A percentile compares a stretch with the other conserved stretches of the same genome.
Evolutionary conservation across 2,888 invertebrate species (phyloP).

Genomic region (Himalopsyche kuldschensis): DNA sequence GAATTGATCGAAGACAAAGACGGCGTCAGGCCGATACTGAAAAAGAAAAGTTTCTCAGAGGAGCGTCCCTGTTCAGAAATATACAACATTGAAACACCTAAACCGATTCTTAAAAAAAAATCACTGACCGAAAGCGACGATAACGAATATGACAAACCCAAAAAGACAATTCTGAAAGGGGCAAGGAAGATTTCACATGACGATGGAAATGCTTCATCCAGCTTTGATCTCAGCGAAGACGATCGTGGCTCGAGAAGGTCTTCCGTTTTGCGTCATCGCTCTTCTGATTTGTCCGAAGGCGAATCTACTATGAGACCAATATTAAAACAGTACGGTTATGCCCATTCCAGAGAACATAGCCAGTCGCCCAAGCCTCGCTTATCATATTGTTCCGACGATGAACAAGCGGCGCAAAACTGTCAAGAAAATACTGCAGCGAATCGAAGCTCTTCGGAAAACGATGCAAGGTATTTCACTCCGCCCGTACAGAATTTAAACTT

Average conservation of each 20-base stretch:
- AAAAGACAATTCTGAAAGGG: constrained; percentile 76
- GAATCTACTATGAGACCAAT: constrained; percentile 65
- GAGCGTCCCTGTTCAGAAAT: constrained; percentile 62
- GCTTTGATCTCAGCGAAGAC: constrained; percentile 60
- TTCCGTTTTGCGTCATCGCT: constrained; percentile 60
- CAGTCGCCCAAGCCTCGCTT: constrained; percentile 67
- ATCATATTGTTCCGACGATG: constrained; percentile 62
- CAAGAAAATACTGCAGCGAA: constrained; percentile 5
- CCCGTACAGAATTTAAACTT: constrained; percentile 6
- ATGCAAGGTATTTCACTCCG: constrained; percentile 11
- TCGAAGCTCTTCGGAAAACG: background rate
- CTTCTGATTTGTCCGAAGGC: constrained; percentile 60
- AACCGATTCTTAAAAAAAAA: constrained; percentile 87
- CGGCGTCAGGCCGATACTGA: constrained; percentile 74
- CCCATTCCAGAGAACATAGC: constrained; percentile 62
- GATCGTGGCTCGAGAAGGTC: constrained; percentile 61
- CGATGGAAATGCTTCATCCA: constrained; percentile 58
- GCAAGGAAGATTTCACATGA: constrained; percentile 69
- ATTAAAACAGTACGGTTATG: constrained; percentile 65
- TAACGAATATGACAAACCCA: constrained; percentile 70
- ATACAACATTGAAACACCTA: constrained; percentile 57
- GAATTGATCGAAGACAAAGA: constrained; percentile 62
- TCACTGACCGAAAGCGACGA: constrained; percentile 76
- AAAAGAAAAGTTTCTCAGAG: constrained; percentile 78
- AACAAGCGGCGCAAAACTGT: constrained; percentile 26